phyloP scores from a whole-genome alignment of 2,797 vertebrate species.

The Danio kyathit region DNA sequence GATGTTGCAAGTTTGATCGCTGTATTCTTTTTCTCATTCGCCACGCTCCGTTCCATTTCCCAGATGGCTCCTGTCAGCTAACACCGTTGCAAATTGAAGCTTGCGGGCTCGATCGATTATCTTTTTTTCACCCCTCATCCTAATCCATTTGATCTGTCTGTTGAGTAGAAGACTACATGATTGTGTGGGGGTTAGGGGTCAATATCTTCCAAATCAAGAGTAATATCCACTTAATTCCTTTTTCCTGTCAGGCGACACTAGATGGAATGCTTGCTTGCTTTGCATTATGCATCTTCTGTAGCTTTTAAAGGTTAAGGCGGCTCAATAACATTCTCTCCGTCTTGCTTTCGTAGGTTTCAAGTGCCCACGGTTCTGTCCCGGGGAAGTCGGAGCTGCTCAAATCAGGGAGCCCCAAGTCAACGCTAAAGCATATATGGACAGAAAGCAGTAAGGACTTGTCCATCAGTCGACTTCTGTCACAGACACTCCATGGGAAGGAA shows the following conservation, averaged over 20 bases:
- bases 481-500: constrained; percentile 95
- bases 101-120: constrained; percentile 64
- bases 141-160: constrained; percentile 66
- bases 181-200: constrained; percentile 58
- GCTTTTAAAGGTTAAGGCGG: constrained; percentile 6
- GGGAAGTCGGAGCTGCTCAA: constrained; percentile 91
- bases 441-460: constrained; percentile 97
- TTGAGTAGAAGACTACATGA: constrained; percentile 51
- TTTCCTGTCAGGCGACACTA: constrained; percentile 29
- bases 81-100: constrained; percentile 66
- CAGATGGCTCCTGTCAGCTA: constrained; percentile 59
- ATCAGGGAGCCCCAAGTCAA: constrained; percentile 92
- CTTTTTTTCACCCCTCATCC: constrained; percentile 27
- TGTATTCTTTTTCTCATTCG: constrained; percentile 60
- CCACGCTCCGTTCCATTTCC: constrained; percentile 57
- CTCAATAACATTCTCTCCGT: constrained; percentile 65
- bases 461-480: constrained; percentile 96
- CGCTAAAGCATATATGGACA: constrained; percentile 97
- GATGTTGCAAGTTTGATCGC: constrained; percentile 60
- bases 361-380: constrained; percentile 86
- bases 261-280: constrained; percentile 46
- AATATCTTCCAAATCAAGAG: constrained; percentile 65
- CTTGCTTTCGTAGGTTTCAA: constrained; percentile 82
- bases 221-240: constrained; percentile 59
- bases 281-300: constrained; percentile 36